Base-by-base conservation (phyloP, 2,113 vertebrate species). In the Oxygymnocypris stewartii region DNA sequence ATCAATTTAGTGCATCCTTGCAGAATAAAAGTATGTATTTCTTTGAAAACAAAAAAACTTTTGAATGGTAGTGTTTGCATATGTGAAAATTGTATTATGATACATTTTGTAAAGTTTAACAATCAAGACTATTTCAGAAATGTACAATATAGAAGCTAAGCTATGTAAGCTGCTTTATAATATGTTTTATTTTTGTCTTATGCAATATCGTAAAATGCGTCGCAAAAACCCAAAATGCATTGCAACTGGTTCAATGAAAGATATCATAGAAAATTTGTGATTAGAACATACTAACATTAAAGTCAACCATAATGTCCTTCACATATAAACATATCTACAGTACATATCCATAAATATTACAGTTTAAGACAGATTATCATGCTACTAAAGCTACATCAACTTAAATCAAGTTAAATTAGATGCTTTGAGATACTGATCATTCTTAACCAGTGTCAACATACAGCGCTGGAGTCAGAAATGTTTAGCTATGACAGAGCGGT, bases 391-490 rank as follows among this genome's bases (percentile, higher is more conserved):
- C 61, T 65, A 67, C 25, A 65, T 31, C 4, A 31, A 14, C 25
- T 31, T 31, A 49, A 49, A 49, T 4, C 16, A 20, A 79, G 7
- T 31, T 31, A 31, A 31, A 31, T 31, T 31, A 54, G 14, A 37
- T 78, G 76, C 23, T 57, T 23, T 57, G 31, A 59, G 31, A 79
- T 79, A 54, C 77, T 79, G 54, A 61, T 79, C 54, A 59, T 79
- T 79, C 78, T 79, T 61, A 79, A 61, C 78, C 35, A 79, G 77
- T 40, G 51, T 79, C 77, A 59, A n/a, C 77, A 61, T 40, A 54
- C 77, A 79, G 54, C 20, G 6, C 23, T 42, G 4, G 31, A 79
- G 44, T 51, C 74, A 49, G 16, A 31, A 59, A 28, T 80, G 79
- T 44, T 63, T 31, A 13, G 80, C 47, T 82, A 18, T 5, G 6